phyloP scores from a whole-genome alignment of 2,113 vertebrate species.

The Probosciger aterrimus region DNA sequence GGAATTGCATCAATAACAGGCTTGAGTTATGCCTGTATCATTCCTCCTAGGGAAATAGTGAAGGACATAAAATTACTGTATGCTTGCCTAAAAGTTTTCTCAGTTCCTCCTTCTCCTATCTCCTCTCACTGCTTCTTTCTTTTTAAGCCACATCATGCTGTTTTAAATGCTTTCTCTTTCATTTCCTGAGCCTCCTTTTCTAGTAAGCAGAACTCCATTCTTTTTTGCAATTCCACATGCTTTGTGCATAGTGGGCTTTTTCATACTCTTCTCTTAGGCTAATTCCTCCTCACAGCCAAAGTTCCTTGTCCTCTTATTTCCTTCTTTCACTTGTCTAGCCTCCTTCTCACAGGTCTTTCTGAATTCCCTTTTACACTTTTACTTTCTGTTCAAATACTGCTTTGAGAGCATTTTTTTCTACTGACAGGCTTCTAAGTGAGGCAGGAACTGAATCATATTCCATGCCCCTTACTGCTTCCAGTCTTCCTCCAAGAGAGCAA shows the following conservation, averaged over 20 bases:
- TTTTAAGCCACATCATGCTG: background rate
- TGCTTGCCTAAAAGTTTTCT: background rate
- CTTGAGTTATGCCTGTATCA: background rate
- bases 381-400: background rate
- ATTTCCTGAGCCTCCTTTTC: background rate
- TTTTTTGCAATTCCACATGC: background rate
- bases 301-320: background rate
- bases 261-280: background rate
- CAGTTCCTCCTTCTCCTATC: background rate
- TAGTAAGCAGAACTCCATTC: background rate
- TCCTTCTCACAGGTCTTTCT: background rate
- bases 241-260: background rate
- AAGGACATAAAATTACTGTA: background rate
- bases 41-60: background rate
- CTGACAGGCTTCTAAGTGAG: background rate
- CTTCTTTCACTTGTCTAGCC: background rate
- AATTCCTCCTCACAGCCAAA: background rate
- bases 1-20: background rate
- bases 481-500: background rate
- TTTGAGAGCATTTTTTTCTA: background rate
- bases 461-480: background rate
- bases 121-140: background rate
- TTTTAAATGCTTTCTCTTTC: background rate
- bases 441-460: background rate
- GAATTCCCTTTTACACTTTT: background rate